phyloP scores from a whole-genome alignment of 2,113 vertebrate species.

The Ornithorhynchus anatinus region DNA sequence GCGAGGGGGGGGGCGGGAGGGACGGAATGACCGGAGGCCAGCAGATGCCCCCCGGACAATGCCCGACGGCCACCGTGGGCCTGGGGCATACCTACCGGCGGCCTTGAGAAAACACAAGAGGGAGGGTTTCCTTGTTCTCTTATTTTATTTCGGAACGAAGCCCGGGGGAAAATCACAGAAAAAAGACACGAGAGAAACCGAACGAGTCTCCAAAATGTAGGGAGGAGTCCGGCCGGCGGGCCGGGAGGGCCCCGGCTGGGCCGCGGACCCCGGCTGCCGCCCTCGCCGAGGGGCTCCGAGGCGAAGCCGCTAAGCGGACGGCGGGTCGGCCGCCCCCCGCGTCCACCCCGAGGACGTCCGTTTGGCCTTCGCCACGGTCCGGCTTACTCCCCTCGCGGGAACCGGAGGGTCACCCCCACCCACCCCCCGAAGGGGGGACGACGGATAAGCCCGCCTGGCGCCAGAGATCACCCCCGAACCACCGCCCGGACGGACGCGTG shows the following conservation, averaged over 20 bases:
- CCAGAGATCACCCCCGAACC: slow-evolving; percentile 58
- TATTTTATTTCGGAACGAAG: slow-evolving; percentile 75
- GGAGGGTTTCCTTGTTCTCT: slow-evolving; percentile 61
- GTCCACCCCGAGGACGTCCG: too few relatives aligned
- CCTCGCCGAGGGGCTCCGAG: slow-evolving; percentile 59
- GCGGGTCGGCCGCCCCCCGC: too few relatives aligned
- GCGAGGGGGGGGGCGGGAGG: background rate
- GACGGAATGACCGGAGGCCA: background rate
- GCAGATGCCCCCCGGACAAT: too few relatives aligned
- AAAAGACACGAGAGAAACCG: slow-evolving; percentile 70
- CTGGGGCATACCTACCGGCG: too few relatives aligned
- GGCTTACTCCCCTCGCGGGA: too few relatives aligned
- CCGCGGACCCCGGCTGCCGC: too few relatives aligned
- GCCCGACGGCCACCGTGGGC: too few relatives aligned
- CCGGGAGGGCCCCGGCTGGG: slow-evolving; percentile 59
- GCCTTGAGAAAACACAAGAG: slow-evolving; percentile 69
- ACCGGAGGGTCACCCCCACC: too few relatives aligned
- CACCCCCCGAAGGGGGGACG: slow-evolving; percentile 67
- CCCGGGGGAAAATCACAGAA: slow-evolving; percentile 75
- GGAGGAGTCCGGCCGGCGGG: slow-evolving; percentile 54
- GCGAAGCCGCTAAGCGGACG: too few relatives aligned
- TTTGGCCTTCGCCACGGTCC: too few relatives aligned
- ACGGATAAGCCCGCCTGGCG: slow-evolving; percentile 70
- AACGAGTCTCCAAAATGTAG: slow-evolving; percentile 69
- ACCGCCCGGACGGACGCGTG: slow-evolving; percentile 45